Evolutionary conservation across 2,888 invertebrate species (phyloP), one percentile per base, ranked within the genome.

Genomic region (Cryptus viduatorius): DNA sequence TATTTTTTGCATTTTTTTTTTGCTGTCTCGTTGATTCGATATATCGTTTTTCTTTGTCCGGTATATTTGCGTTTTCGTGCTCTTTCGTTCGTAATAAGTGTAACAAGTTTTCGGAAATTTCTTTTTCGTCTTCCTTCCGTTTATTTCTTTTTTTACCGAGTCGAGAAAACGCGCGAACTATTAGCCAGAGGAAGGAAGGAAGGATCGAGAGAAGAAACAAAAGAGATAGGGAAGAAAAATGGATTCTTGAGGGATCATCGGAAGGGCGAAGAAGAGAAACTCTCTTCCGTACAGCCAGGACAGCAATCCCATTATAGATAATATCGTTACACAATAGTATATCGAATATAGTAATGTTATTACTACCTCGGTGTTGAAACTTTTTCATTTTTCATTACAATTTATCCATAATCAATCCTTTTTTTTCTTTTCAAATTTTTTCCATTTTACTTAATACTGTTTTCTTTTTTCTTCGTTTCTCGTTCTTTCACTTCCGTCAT

Each of bases 391-490:
- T 68, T 67, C 72, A 69, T 77, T 65, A 61, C 31, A 80, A 65
- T 77, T 65, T 73, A 83, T 24, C 69, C 46, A 86, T 86, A 81
- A 72, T 86, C 76, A 84, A 84, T 61, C 82, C 83, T 87, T 85
- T 86, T 86, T 85, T 86, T 88, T 83, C 88, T 87, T 85, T 86
- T 77, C 48, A 61, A 56, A 65, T 78, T 79, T 12, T 80, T 61
- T 59, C 65, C 71, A 42, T 80, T 64, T 59, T 78, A 72, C 79
- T 61, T 16, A 79, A 76, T 37, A 37, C 42, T 76, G 68, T 53
- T 53, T 42, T 78, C 42, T 56, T 78, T 85, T 29, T 46, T 82
- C 81, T 83, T 91, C 84, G 86, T 88, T 87, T 90, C 86, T 91
- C 16, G 89, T 83, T 73, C 71, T 72, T 19, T 16, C 53, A 77